Percentiles rank a stretch among this genome's conserved stretches.
These are phyloP conservation scores for Ditylenchus weischeri DNA, from an alignment of 2,888 invertebrate genomes.

Conservation along the genomic window DNA sequence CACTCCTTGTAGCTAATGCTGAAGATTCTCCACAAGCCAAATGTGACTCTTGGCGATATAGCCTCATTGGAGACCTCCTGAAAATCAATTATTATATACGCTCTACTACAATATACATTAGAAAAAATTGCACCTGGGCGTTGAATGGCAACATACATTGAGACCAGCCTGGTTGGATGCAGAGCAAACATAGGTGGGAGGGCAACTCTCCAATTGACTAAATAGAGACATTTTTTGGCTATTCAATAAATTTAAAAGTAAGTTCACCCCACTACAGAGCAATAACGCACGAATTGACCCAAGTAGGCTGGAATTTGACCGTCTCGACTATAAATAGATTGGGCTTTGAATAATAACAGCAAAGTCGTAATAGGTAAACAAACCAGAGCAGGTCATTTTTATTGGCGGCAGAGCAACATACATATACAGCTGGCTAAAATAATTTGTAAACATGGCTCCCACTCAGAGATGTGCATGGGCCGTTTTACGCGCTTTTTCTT, in stretches of 20 bases:
- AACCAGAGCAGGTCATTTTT: conserved; percentile 4
- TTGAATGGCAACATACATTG: conserved; percentile 48
- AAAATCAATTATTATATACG: neutral
- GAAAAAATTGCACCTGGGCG: conserved; percentile 16
- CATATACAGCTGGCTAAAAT: conserved; percentile 35
- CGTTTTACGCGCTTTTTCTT: too few relatives aligned
- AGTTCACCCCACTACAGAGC: conserved; percentile 20
- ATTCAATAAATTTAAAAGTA: neutral
- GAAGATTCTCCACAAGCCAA: conserved; percentile 8
- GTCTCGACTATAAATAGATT: neutral
- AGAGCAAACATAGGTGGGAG: conserved; percentile 49
- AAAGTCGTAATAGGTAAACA: conserved; percentile 1
- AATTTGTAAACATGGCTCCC: neutral
- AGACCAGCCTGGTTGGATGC: conserved; percentile 39
- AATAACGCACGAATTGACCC: conserved; percentile 25
- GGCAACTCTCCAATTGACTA: conserved; percentile 34
- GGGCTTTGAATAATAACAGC: too few relatives aligned
- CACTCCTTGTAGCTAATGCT: neutral
- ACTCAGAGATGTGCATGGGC: too few relatives aligned
- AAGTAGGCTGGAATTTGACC: conserved; percentile 17
- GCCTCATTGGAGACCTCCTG: conserved; percentile 3
- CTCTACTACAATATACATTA: conserved; percentile 4
- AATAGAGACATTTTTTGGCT: neutral
- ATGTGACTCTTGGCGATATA: conserved; percentile 20
- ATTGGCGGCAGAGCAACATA: conserved; percentile 32